Percentiles rank a stretch among this genome's conserved stretches.
Conservation (phyloP, 2,888 invertebrate genomes). For the Andrena chrysosceles region DNA sequence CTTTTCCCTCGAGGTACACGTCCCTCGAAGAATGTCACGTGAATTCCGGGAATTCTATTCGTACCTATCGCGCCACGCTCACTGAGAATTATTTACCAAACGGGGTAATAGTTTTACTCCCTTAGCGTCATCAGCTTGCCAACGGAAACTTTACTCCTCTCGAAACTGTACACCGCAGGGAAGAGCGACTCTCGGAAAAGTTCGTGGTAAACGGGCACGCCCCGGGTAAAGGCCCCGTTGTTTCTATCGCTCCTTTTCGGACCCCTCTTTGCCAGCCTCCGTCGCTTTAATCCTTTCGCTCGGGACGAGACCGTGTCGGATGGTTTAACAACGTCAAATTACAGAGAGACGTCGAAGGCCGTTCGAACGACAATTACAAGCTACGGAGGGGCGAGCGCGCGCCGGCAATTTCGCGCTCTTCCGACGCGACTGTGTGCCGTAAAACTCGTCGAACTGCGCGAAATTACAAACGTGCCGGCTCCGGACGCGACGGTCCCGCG, state of each 20-base stretch:
- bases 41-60: too few species aligned
- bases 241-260: neutral
- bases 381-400: neutral
- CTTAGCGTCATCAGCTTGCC: too few species aligned
- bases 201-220: too few species aligned
- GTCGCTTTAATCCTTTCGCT: slow-evolving; percentile 6
- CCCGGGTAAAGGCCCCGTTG: neutral
- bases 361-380: slow-evolving; percentile 56
- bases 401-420: slow-evolving; percentile 33
- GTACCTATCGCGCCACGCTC: too few species aligned
- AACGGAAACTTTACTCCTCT: neutral
- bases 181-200: neutral
- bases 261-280: neutral
- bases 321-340: slow-evolving; percentile 50
- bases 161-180: neutral
- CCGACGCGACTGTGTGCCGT: slow-evolving; percentile 11
- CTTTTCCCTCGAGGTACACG: too few species aligned
- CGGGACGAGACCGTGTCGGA: slow-evolving; percentile 1
- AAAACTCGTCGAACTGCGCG: slow-evolving; percentile 53
- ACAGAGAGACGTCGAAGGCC: slow-evolving; percentile 47
- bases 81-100: too few species aligned
- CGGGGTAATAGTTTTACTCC: too few species aligned
- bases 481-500: neutral
- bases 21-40: too few species aligned
- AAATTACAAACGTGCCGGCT: slow-evolving; percentile 53